phyloP scores from a whole-genome alignment of 2,797 vertebrate species.

The Squalus acanthias region DNA sequence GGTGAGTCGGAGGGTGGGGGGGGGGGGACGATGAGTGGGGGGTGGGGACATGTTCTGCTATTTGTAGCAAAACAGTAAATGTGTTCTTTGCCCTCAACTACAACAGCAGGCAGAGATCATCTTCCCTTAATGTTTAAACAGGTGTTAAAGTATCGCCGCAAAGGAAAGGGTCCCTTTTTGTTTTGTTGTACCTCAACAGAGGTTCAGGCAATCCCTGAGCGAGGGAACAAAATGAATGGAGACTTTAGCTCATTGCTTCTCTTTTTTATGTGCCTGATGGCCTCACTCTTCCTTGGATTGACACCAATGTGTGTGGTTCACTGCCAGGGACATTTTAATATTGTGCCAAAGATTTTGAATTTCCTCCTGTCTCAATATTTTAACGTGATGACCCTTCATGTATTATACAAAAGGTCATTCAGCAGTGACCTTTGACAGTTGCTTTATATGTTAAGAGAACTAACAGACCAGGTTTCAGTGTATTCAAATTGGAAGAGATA shows the following conservation, averaged over 20 bases:
- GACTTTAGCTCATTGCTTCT: background rate
- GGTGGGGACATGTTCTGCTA: background rate
- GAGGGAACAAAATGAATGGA: background rate
- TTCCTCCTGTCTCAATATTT: background rate
- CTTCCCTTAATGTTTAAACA: background rate
- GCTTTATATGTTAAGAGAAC: background rate
- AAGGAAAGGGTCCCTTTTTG: background rate
- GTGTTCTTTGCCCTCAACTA: background rate
- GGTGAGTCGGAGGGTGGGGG: background rate
- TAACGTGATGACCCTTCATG: background rate
- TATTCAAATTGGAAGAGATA: background rate
- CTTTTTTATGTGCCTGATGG: background rate
- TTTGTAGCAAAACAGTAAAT: background rate
- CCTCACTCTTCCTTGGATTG: background rate
- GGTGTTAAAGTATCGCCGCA: background rate
- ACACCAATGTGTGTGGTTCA: background rate
- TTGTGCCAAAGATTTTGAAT: background rate
- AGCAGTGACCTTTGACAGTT: background rate
- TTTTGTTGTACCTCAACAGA: background rate
- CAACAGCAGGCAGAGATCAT: background rate
- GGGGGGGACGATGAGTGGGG: background rate
- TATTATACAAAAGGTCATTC: background rate
- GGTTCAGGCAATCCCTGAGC: background rate
- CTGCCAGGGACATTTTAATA: background rate
- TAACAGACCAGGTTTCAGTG: background rate